These are phyloP conservation scores for Chionomys nivalis DNA, from an alignment of 2,113 vertebrate genomes.

Conservation along the genomic window DNA sequence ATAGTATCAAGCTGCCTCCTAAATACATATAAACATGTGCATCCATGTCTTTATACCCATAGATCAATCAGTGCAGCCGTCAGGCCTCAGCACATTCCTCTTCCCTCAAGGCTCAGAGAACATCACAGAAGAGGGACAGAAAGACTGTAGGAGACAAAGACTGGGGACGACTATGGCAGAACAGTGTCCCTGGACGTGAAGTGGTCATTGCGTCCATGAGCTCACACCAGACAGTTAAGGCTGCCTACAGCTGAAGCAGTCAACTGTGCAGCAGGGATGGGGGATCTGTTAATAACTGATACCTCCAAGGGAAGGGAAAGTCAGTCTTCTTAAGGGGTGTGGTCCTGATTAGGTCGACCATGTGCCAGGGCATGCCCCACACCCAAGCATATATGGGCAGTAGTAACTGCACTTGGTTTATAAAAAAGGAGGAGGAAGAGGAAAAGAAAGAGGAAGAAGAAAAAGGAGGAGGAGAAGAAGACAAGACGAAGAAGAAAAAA, in stretches of 20 bases:
- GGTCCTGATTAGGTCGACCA: not conserved
- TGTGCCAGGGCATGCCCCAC: too few relatives aligned
- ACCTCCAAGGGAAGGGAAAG: not conserved
- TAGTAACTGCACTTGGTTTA: not conserved
- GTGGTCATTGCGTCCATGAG: not conserved
- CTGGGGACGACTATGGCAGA: too few relatives aligned
- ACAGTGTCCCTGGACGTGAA: not conserved
- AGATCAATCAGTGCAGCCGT: not conserved
- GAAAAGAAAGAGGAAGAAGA: not conserved
- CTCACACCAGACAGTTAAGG: not conserved
- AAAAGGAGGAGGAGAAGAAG: not conserved
- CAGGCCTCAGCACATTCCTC: not conserved
- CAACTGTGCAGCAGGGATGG: too few relatives aligned
- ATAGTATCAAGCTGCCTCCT: not conserved
- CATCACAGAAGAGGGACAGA: not conserved
- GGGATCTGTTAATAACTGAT: not conserved
- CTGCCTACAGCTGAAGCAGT: not conserved
- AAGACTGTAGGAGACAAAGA: not conserved
- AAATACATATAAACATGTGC: not conserved
- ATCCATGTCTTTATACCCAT: not conserved
- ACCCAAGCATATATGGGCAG: not conserved
- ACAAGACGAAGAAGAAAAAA: not conserved
- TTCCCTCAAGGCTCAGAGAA: not conserved
- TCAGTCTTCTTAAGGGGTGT: not conserved
- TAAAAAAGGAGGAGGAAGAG: not conserved